A percentile compares a stretch with the other conserved stretches of the same genome.
Evolutionary conservation across 1,140 invertebrate genomes (phyloP).

Genomic region (Idris sp.): DNA sequence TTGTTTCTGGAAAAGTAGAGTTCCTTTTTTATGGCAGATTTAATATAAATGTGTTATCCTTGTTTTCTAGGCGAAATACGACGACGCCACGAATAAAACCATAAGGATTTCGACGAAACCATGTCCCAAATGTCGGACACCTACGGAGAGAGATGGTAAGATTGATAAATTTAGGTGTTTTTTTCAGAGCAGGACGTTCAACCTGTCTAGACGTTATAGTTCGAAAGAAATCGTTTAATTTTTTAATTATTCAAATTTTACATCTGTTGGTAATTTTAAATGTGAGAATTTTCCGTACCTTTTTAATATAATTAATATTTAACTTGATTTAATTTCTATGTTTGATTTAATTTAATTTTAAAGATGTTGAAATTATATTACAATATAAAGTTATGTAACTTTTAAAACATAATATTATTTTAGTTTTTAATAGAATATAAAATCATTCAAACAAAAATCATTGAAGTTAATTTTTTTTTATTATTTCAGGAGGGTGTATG

Average conservation of each 20-base stretch:
- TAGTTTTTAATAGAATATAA: too few relatives aligned
- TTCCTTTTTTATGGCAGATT: slow-evolving; percentile 35
- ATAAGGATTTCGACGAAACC: slow-evolving; percentile 91
- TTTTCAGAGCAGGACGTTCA: slow-evolving; percentile 13
- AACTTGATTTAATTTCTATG: too few relatives aligned
- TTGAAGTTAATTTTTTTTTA: too few relatives aligned
- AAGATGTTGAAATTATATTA: too few relatives aligned
- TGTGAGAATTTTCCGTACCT: too few relatives aligned
- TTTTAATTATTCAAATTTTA: neutral
- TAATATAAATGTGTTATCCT: slow-evolving; percentile 23
- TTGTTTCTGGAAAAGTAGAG: slow-evolving; percentile 21
- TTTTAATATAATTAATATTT: too few relatives aligned
- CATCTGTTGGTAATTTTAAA: neutral
- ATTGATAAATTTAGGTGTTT: slow-evolving; percentile 39
- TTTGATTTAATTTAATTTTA: too few relatives aligned
- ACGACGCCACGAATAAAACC: slow-evolving; percentile 85
- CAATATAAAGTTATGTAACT: too few relatives aligned
- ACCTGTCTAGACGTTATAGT: slow-evolving; percentile 29
- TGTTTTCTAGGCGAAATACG: slow-evolving; percentile 84
- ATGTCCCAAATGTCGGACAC: slow-evolving; percentile 91
- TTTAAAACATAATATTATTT: too few relatives aligned
- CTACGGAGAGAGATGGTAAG: slow-evolving; percentile 89
- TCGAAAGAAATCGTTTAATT: slow-evolving; percentile 12
- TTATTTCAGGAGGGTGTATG: slow-evolving; percentile 88
- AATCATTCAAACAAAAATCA: too few relatives aligned